phyloP scores from a whole-genome alignment of 2,888 invertebrate species.

The Macrosoma leucophasiata region DNA sequence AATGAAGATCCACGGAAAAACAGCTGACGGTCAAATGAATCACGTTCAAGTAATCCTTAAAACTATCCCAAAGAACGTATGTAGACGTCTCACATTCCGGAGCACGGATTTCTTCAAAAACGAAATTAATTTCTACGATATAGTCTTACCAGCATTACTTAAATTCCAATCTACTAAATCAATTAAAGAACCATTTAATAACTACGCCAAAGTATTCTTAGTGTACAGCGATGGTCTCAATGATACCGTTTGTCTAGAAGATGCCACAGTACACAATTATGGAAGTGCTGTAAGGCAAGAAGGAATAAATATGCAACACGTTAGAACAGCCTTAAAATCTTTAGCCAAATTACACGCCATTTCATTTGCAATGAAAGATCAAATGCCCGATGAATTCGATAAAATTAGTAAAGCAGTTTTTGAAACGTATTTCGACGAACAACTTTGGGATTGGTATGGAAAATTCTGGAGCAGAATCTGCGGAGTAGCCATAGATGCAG shows the following conservation, averaged over 20 bases:
- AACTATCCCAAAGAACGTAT: constrained; percentile 78
- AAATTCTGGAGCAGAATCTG: constrained; percentile 70
- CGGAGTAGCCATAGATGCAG: constrained; percentile 76
- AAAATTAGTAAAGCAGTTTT: constrained; percentile 48
- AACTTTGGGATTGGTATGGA: constrained; percentile 73
- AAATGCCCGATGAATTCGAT: constrained; percentile 65
- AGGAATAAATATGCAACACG: constrained; percentile 68
- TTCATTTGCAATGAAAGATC: constrained; percentile 75
- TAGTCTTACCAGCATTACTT: constrained; percentile 60
- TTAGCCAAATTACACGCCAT: constrained; percentile 77
- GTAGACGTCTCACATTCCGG: constrained; percentile 78
- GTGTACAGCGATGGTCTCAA: constrained; percentile 65
- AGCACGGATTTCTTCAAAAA: constrained; percentile 81
- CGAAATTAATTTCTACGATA: constrained; percentile 80
- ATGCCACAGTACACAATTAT: constrained; percentile 61
- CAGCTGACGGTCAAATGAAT: constrained; percentile 35
- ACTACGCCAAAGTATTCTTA: constrained; percentile 64
- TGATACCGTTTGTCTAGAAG: constrained; percentile 75
- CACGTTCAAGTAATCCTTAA: constrained; percentile 77
- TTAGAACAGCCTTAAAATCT: constrained; percentile 60
- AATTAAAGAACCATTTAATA: constrained; percentile 61
- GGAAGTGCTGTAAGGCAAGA: constrained; percentile 59
- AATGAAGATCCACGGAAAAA: constrained; percentile 70
- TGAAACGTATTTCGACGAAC: constrained; percentile 77
- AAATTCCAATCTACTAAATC: constrained; percentile 54